A percentile compares a stretch with the other conserved stretches of the same genome.
Evolutionary conservation across 2,113 vertebrate species (phyloP).

Genomic region (Globicephala melas): DNA sequence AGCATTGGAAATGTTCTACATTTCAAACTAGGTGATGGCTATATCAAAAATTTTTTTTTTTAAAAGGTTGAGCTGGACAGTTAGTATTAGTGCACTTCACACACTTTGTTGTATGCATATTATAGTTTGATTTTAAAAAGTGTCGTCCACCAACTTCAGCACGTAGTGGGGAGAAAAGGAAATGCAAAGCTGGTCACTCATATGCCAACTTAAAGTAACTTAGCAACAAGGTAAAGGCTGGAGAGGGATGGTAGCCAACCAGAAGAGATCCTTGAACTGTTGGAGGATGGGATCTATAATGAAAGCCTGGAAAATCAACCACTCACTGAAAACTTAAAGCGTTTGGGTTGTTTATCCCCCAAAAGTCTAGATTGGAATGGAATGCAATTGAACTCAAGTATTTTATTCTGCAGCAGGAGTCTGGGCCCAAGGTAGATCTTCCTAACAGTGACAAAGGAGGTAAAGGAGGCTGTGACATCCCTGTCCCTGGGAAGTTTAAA

Average conservation of each 20-base stretch:
- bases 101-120: neutral
- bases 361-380: neutral
- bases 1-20: neutral
- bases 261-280: neutral
- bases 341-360: neutral
- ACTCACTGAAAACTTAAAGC: neutral
- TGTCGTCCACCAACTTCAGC: neutral
- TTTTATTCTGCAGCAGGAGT: constrained; percentile 23
- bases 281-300: neutral
- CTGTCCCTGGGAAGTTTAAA: neutral
- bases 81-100: neutral
- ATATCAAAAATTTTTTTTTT: neutral
- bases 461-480: neutral
- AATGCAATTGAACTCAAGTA: neutral
- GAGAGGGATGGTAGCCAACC: neutral
- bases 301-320: neutral
- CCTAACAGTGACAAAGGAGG: neutral
- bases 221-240: neutral
- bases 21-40: neutral
- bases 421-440: neutral
- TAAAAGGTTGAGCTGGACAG: neutral
- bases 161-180: neutral
- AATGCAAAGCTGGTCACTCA: neutral
- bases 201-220: neutral
- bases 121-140: neutral